Conservation (phyloP, 2,888 invertebrate species). For the Girardia tigrina region DNA sequence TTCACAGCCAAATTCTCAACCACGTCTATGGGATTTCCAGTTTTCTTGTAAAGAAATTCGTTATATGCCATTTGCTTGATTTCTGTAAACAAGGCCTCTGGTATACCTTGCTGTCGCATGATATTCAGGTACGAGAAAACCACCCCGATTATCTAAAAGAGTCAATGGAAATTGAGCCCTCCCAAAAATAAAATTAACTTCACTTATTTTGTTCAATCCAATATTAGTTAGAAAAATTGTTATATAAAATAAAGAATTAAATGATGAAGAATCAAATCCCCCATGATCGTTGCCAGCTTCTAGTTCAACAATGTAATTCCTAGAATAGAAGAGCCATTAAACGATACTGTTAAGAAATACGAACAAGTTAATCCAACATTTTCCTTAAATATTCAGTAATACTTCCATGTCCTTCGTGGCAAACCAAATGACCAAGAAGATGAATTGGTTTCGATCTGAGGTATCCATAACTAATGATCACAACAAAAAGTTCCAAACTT, state of each 20-base stretch:
- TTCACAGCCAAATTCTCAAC: neutral
- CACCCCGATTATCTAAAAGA: neutral
- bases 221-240: neutral
- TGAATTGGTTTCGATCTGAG: neutral
- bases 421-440: neutral
- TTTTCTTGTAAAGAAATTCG: neutral
- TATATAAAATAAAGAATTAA: neutral
- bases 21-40: neutral
- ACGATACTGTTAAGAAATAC: neutral
- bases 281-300: neutral
- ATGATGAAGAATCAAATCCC: neutral
- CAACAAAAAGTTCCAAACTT: no score
- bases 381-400: neutral
- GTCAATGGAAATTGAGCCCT: neutral
- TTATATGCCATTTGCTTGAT: neutral
- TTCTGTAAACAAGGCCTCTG: neutral
- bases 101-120: neutral
- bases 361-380: neutral
- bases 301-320: neutral
- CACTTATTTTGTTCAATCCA: neutral
- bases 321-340: no score
- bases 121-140: neutral
- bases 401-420: slow-evolving; percentile 12
- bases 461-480: neutral
- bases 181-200: neutral